Base-by-base conservation (phyloP, 2,113 vertebrate genomes). In the Illadopsis cleaveri region DNA sequence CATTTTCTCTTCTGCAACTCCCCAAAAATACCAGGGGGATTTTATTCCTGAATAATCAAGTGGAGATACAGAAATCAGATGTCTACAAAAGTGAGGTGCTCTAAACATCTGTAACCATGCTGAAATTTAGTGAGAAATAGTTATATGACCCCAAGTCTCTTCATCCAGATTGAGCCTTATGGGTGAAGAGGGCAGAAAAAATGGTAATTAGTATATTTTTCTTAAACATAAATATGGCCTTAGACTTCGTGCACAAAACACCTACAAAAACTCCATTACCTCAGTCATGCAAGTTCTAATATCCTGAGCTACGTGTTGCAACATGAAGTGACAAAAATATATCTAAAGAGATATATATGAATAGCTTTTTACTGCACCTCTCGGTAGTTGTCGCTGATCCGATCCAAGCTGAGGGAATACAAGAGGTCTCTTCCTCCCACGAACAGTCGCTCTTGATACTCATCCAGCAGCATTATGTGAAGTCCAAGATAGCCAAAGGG, bases 391-490 rank as follows among this genome's bases (percentile, higher is more conserved):
- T 98, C 91, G 77, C 96, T 98, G 97, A 99, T 94, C 93, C 95
- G 98, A 91, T 99, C 99, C 98, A 99, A 97, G 86, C 98, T 99
- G 65, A 99, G 98, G 64, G 99, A 99, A 97, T 99, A 99, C 57
- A 99, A 93, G 87, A 98, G 97, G 90, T 99, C 98, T 95, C 98
- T 99, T 97, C 99, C 99, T 96, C 99, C 99, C 68, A 99, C 97
- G 24, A 99, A 99, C 73, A 99, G 98, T 62, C 99, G 98, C 72
- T 99, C 99, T 85, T 99, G 99, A 94, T 98, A 98, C 72, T 99
- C 99, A 86, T 99, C 99, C 97, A 99, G 97, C 91, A 99, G 96
- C 99, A 99, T 98, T 50, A 98, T 96, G 53, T 98, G 98, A 50
- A 99, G 98, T 94, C 99, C 99, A 84, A 99, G 98, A 92, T 98